phyloP scores from a whole-genome alignment of 2,797 vertebrate species.

The Vultur gryphus region DNA sequence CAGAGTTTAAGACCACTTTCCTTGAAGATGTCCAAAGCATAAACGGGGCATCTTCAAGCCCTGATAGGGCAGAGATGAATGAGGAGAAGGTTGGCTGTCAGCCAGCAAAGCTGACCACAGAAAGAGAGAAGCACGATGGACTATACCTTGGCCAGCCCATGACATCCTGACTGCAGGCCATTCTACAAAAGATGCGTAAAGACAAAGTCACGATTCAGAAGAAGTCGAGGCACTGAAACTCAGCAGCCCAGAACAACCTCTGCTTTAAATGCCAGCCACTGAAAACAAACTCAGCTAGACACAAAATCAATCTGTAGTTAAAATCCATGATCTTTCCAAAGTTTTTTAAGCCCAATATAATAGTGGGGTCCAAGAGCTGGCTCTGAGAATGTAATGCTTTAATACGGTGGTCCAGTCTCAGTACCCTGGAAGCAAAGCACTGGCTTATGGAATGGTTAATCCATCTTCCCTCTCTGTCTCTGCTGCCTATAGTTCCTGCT shows the following conservation, averaged over 20 bases:
- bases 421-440: background rate
- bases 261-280: background rate
- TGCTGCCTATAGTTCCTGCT: slow-evolving; percentile 21
- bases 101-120: background rate
- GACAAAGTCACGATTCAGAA: background rate
- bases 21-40: background rate
- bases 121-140: background rate
- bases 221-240: background rate
- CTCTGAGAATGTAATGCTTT: background rate
- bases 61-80: background rate
- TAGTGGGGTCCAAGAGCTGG: background rate
- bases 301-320: background rate
- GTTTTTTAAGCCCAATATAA: background rate
- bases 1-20: background rate
- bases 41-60: background rate
- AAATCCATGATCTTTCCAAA: background rate
- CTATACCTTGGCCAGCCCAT: background rate
- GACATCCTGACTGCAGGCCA: background rate
- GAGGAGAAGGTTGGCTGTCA: background rate
- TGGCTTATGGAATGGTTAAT: background rate
- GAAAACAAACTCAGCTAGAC: background rate
- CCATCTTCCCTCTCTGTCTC: background rate
- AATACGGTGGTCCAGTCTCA: background rate
- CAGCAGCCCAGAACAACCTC: background rate
- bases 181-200: background rate